These are phyloP conservation scores for Eurosta solidaginis DNA, from an alignment of 1,140 invertebrate genomes.

Conservation along the genomic window DNA sequence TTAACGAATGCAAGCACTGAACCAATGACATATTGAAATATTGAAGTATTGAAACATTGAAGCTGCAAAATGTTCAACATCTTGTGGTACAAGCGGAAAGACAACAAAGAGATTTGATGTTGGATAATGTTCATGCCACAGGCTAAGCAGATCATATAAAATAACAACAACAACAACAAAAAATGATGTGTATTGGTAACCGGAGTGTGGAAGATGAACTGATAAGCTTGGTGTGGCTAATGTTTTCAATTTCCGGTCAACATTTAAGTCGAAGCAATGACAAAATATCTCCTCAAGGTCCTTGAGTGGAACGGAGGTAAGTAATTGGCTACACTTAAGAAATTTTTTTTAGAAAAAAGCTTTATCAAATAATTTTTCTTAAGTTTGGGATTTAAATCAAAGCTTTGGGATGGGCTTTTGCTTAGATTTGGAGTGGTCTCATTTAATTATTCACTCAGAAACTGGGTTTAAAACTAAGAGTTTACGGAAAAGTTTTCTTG, in stretches of 20 bases:
- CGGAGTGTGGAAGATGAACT: constrained; percentile 1
- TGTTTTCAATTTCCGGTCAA: constrained; percentile 29
- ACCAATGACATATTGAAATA: background rate
- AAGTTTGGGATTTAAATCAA: no score
- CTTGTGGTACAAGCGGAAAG: constrained; percentile 17
- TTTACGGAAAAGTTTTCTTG: no score
- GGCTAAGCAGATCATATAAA: no score
- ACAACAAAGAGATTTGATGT: constrained; percentile 23
- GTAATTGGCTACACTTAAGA: no score
- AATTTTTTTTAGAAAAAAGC: no score
- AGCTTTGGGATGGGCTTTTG: no score
- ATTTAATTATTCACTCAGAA: no score
- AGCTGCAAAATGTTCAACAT: constrained; percentile 6
- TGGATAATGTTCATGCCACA: background rate
- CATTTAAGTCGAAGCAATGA: background rate
- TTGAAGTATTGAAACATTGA: background rate
- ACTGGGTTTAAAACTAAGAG: no score
- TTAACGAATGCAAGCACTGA: background rate
- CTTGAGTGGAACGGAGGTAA: background rate
- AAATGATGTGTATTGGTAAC: background rate
- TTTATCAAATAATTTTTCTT: no score
- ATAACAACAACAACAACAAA: background rate
- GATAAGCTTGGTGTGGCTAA: constrained; percentile 26
- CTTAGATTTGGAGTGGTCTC: no score
- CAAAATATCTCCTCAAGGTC: background rate